phyloP scores from a whole-genome alignment of 2,797 vertebrate species.

The Oophaga sylvatica region DNA sequence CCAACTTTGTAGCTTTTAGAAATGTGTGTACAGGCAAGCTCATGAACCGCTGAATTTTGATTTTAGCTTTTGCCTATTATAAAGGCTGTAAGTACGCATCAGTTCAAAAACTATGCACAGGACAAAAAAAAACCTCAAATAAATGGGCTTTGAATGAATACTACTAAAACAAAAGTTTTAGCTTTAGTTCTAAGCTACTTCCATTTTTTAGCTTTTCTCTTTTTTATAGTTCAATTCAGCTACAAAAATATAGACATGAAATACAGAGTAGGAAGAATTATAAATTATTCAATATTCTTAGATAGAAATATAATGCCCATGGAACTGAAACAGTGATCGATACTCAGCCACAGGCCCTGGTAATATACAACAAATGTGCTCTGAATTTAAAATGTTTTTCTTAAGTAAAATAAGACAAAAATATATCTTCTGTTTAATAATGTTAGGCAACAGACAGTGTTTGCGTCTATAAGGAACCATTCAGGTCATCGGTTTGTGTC shows the following conservation, averaged over 20 bases:
- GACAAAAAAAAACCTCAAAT: background rate
- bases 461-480: background rate
- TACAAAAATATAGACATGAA: background rate
- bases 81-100: background rate
- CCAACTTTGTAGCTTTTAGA: too few species aligned
- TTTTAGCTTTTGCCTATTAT: too few species aligned
- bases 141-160: background rate
- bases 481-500: background rate
- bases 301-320: background rate
- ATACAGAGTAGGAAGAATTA: background rate
- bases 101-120: background rate
- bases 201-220: background rate
- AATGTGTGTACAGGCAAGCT: too few species aligned
- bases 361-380: background rate
- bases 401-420: background rate
- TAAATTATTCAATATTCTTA: conserved; percentile 25
- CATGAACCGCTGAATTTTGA: too few species aligned
- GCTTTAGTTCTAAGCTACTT: background rate
- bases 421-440: background rate
- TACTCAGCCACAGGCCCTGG: background rate
- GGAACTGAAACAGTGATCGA: background rate
- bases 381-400: background rate
- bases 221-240: background rate
- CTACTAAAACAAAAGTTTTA: background rate
- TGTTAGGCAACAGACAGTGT: background rate